A percentile compares a stretch with the other conserved stretches of the same genome.
phyloP scores from a whole-genome alignment of 1,140 invertebrate genomes.

The Temnothorax nylanderi region DNA sequence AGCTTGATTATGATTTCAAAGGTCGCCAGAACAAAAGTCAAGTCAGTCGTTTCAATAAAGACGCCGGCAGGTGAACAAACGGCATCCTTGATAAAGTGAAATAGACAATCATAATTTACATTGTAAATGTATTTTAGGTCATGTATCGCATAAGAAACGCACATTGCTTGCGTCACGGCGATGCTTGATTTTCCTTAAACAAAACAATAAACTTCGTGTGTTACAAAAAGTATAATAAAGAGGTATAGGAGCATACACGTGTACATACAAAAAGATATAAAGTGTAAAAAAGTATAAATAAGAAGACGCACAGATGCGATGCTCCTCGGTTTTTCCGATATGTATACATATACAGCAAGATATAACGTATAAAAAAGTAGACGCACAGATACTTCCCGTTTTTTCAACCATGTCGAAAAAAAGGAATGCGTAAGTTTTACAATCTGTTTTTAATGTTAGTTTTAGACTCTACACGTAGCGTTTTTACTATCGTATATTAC shows the following conservation, averaged over 20 bases:
- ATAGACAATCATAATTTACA: not conserved
- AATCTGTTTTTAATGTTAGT: too few species aligned
- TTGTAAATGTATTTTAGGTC: not conserved
- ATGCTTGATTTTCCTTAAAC: not conserved
- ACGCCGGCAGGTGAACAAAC: not conserved
- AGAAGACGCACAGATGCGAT: not conserved
- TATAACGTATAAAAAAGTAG: not conserved
- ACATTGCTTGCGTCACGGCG: not conserved
- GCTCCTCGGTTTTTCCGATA: too few species aligned
- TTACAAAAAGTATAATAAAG: not conserved
- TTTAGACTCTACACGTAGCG: too few species aligned
- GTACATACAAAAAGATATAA: not conserved
- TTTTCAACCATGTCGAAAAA: not conserved
- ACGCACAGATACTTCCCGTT: not conserved
- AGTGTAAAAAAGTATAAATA: not conserved
- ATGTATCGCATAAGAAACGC: not conserved
- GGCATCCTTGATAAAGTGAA: not conserved
- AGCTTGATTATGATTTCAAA: not conserved
- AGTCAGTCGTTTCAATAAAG: not conserved
- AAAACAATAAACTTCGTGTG: not conserved
- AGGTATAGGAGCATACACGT: not conserved
- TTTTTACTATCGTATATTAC: too few species aligned
- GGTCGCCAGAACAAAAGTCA: not conserved
- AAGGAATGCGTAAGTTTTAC: too few species aligned
- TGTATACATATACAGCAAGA: not conserved